Conservation (phyloP, 2,888 invertebrate genomes). For the Anaspis maculata region DNA sequence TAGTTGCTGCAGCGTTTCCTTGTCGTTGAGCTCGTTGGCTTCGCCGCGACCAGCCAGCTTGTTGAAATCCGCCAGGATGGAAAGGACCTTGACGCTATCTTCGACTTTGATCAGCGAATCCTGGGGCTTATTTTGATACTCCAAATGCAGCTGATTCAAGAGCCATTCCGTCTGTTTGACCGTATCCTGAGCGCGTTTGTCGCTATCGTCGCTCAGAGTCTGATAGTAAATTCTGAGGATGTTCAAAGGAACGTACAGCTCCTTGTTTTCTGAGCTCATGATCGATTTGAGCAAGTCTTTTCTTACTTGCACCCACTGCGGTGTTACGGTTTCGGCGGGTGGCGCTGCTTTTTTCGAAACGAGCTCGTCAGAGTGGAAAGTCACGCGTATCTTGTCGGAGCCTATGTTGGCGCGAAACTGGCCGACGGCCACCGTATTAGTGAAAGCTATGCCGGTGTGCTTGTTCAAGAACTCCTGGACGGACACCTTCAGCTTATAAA, state of each 20-base stretch:
- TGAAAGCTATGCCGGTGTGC: conserved; percentile 37
- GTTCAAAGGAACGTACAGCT: conserved; percentile 35
- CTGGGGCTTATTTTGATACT: conserved; percentile 26
- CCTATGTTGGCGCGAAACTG: conserved; percentile 36
- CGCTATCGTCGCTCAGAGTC: conserved; percentile 31
- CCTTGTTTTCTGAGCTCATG: conserved; percentile 32
- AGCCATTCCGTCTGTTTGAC: conserved; percentile 37
- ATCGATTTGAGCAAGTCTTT: conserved; percentile 35
- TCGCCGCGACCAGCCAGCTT: conserved; percentile 12
- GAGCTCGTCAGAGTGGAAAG: conserved; percentile 25
- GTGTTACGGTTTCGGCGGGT: conserved; percentile 22
- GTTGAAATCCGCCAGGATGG: conserved; percentile 22
- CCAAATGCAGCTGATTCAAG: conserved; percentile 32
- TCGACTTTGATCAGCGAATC: conserved; percentile 29
- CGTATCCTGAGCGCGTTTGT: conserved; percentile 27
- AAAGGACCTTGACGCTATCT: conserved; percentile 15
- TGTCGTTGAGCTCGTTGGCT: conserved; percentile 8
- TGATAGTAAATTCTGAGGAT: conserved; percentile 38
- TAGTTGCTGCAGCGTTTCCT: conserved; percentile 19
- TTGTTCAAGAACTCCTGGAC: conserved; percentile 42
- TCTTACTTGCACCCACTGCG: conserved; percentile 36
- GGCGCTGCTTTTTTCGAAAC: conserved; percentile 1
- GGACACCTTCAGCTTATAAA: conserved; percentile 40
- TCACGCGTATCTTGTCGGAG: conserved; percentile 34
- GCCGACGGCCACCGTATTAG: conserved; percentile 33